Percentiles rank a stretch among this genome's conserved stretches.
Conservation (phyloP, 2,113 vertebrate species). For the Chlamydotis undulata region DNA sequence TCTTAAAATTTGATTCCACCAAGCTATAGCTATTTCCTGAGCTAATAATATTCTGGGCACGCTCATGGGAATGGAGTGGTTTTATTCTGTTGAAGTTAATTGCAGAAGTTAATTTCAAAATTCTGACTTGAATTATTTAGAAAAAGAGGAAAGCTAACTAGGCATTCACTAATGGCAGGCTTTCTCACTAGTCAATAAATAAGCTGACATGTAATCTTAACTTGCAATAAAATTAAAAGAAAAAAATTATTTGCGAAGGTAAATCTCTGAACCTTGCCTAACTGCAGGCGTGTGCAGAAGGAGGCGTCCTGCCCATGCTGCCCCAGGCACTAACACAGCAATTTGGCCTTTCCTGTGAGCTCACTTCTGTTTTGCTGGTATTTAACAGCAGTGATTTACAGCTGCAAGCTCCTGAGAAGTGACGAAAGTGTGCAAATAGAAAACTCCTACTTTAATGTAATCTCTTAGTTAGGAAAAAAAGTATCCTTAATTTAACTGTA, state of each 20-base stretch:
- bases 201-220: not conserved
- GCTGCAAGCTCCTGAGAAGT: not conserved
- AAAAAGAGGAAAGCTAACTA: not conserved
- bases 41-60: not conserved
- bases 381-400: not conserved
- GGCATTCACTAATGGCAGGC: not conserved
- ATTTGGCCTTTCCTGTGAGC: not conserved
- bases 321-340: not conserved
- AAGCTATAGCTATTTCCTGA: not conserved
- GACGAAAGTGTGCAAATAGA: not conserved
- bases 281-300: not conserved
- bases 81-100: not conserved
- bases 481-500: not conserved
- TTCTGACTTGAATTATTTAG: not conserved
- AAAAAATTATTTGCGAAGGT: not conserved
- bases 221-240: not conserved
- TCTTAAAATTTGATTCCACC: not conserved
- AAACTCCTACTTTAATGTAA: not conserved
- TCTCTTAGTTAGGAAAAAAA: not conserved
- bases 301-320: not conserved
- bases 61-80: accelerated
- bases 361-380: not conserved
- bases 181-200: not conserved
- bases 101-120: not conserved
- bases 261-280: not conserved